Evolutionary conservation across 2,888 invertebrate genomes (phyloP).

Genomic region (Lumbricus terrestris): DNA sequence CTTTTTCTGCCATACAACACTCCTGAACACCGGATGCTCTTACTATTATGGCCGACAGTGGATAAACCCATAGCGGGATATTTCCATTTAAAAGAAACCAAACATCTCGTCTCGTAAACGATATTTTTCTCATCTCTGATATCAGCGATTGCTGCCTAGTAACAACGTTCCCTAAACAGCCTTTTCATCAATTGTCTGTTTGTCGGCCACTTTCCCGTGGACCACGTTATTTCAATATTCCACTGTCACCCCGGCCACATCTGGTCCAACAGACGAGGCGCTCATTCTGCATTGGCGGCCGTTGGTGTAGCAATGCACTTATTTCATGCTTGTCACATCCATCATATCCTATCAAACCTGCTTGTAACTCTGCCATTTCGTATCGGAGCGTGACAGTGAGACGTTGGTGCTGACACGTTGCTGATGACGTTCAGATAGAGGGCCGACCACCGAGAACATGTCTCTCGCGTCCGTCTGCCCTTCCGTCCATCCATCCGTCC

Average conservation of each 20-base stretch:
- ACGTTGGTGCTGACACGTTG: neutral
- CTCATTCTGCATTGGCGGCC: neutral
- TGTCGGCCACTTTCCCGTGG: neutral
- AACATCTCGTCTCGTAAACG: neutral
- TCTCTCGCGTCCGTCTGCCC: neutral
- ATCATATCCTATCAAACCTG: neutral
- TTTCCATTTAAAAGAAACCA: neutral
- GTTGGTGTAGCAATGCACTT: neutral
- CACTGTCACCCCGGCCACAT: neutral
- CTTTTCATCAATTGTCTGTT: neutral
- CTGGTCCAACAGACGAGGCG: neutral
- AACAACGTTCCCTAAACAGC: neutral
- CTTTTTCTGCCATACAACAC: too few species aligned
- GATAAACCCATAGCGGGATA: neutral
- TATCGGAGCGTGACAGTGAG: neutral
- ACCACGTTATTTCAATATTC: neutral
- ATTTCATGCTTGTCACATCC: neutral
- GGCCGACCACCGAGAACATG: neutral
- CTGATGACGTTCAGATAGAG: neutral
- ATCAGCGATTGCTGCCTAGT: neutral
- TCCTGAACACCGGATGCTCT: neutral
- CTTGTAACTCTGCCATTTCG: conserved; percentile 3
- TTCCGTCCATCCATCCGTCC: too few species aligned
- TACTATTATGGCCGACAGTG: neutral
- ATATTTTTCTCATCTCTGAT: neutral